Evolutionary conservation across 2,113 vertebrate species (phyloP), one percentile per base, ranked within the genome.

Genomic region (Ariopsis seemanni): DNA sequence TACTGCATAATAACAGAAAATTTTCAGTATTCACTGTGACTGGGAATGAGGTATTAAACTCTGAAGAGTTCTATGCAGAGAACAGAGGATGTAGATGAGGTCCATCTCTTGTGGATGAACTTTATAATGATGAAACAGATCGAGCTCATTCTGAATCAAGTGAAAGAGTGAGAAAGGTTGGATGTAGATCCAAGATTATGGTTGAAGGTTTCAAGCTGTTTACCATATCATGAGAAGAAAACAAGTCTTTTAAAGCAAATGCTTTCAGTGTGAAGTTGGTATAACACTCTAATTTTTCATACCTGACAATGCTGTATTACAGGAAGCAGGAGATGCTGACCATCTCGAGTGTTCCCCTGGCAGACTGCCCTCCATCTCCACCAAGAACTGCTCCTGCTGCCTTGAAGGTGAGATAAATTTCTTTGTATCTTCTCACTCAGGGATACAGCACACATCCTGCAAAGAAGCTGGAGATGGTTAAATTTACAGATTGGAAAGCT

Each of bases 311-410:
- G 57, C 92, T 94, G 63, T 88, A 93, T 90, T 92, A 10, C 94
- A 99, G 97, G 94, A 99, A 98, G 84, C 97, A 98, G 93, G 97
- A 98, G 92, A 92, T 96, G 91, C 94, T 97, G 92, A 96, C 93
- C 92, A 94, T 94, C 92, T 86, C 96, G 0, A 96, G 97, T 94
- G 96, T 92, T 85, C 87, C 94, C 0, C 83, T 93, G 78, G 93
- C 94, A 0, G 96, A 97, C 91, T 95, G 95, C 87, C 97, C 97
- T 0, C 94, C 96, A 22, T 97, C 97, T 0, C 97, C 97, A 0
- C 97, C 97, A 0, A 95, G 96, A 79, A 98, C 97, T 0, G 97
- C 97, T 0, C 97, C 97, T 0, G 95, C 97, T 75, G 96, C 94
- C 93, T 96, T 97, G 95, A 98, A 97, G 97, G 97, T 90, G 79